Evolutionary conservation across 1,140 invertebrate species (phyloP), one percentile per base, ranked within the genome.

Genomic region (Aphelenchoides fujianensis): DNA sequence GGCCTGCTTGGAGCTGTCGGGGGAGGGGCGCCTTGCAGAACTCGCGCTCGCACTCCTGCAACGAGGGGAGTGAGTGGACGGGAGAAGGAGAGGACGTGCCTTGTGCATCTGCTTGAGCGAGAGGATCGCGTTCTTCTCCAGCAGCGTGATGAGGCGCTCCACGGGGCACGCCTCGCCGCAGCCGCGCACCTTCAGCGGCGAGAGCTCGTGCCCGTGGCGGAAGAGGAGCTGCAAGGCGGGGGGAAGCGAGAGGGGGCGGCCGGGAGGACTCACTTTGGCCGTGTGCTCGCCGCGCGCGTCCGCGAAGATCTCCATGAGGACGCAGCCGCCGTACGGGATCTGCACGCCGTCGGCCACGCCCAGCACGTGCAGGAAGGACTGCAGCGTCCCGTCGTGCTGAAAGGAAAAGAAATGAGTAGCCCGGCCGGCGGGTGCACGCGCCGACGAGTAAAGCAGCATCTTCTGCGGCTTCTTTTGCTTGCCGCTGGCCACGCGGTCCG

Each of bases 301-400:
- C 7, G 19, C 28, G n/a, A 28, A 2, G 23, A 69, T 31, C 70
- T 73, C 71, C 54, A 70, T 53, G 54, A 73, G 41, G 2, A 73
- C 28, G 66, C 71, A 73, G 12, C 57, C 71, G n/a, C 67, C 68
- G 23, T 73, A 73, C n/a, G 71, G 71, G 36, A 69, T 72, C 52
- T 69, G 7, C 2, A 61, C 23, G n/a, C 54, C 55, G 31, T 69
- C 59, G 9, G 54, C 68, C 37, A 73, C 32, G 9, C 57, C 63
- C 7, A 73, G 32, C 12, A 48, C 48, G 68, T 73, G 61, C 55
- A 73, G 7, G 1, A 73, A 30, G 5, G 71, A 74, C 2, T 54
- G 34, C 2, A 73, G 30, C 0, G 54, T 67, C 12, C 70, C 67
- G 19, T 73, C 71, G 57, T 73, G 71, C 71, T 73, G 41, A 71